phyloP scores from a whole-genome alignment of 2,113 vertebrate species.

The Percopsis transmontana region DNA sequence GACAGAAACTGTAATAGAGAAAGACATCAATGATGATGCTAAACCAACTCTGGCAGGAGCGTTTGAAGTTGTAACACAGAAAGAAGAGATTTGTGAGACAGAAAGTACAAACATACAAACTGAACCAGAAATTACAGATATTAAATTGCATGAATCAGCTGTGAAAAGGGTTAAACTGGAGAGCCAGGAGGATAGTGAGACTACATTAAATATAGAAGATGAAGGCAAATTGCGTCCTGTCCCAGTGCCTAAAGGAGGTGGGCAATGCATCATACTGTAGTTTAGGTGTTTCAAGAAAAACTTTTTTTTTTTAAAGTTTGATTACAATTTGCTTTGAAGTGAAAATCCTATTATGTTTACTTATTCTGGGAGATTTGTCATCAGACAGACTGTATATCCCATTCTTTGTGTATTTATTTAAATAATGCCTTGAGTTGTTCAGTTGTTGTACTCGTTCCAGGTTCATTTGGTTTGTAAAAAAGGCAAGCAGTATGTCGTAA shows the following conservation, averaged over 20 bases:
- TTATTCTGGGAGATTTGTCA: no score
- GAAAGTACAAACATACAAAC: conserved; percentile 18
- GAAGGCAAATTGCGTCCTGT: neutral
- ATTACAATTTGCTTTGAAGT: neutral
- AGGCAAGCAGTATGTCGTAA: no score
- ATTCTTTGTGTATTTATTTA: no score
- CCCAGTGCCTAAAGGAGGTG: conserved; percentile 33
- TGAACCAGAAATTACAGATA: conserved; percentile 16
- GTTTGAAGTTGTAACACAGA: conserved; percentile 3
- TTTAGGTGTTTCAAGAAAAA: neutral
- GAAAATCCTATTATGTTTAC: neutral
- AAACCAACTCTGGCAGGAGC: neutral
- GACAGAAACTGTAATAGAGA: conserved; percentile 10
- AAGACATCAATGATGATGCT: neutral
- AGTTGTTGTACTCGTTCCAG: no score
- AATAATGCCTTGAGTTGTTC: no score
- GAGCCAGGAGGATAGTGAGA: conserved; percentile 9
- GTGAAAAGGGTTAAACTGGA: conserved; percentile 17
- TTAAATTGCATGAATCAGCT: conserved; percentile 16
- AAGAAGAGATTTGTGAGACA: conserved; percentile 10
- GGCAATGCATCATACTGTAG: conserved; percentile 67
- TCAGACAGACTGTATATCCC: no score
- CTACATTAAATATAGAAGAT: neutral
- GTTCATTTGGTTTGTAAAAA: no score
- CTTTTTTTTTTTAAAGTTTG: neutral